Evolutionary conservation across 2,113 vertebrate genomes (phyloP), one percentile per base, ranked within the genome.

Genomic region (Atractosteus spatula): DNA sequence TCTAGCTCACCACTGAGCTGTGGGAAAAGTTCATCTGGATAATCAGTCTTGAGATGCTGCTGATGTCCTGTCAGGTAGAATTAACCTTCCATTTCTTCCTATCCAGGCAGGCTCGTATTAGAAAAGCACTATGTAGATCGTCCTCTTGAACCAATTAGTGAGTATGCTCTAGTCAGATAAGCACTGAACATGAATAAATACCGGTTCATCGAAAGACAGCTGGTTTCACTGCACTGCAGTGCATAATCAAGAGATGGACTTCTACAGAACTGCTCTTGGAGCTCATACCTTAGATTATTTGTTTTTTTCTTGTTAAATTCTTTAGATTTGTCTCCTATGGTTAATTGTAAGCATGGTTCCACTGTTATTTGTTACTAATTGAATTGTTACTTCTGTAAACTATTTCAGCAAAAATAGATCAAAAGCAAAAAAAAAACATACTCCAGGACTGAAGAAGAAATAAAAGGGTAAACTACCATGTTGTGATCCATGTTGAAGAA

Each of bases 11-110:
- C 81, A 76, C 82, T 86, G 63, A 88, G 85, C 90, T 93, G 91
- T 94, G 92, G 93, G 94, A 95, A 95, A 95, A 89, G 88, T 85
- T 86, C 88, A 91, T 89, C 86, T 86, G 85, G 87, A 88, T 90
- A 94, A 94, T 94, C 90, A 91, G 85, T 91, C 83, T 88, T 84
- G 80, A 93, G 91, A 94, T 86, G 88, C 82, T 77, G 89, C 90
- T 89, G 89, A 87, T 88, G 88, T 89, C 87, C 94, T 93, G 90
- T 92, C 91, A 94, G 89, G 92, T 91, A 93, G 90, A 92, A 94
- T 93, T 94, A 94, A 94, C 89, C 85, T 87, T 84, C 55, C 41
- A 80, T 85, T 85, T 89, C 82, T 84, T 85, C 84, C 86, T 86
- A 89, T 89, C 89, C 82, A 81, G 82, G 89, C 84, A 88, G 82